A percentile compares a stretch with the other conserved stretches of the same genome.
These are phyloP conservation scores for Aplysia californica DNA, from an alignment of 1,140 invertebrate genomes.

Conservation along the genomic window DNA sequence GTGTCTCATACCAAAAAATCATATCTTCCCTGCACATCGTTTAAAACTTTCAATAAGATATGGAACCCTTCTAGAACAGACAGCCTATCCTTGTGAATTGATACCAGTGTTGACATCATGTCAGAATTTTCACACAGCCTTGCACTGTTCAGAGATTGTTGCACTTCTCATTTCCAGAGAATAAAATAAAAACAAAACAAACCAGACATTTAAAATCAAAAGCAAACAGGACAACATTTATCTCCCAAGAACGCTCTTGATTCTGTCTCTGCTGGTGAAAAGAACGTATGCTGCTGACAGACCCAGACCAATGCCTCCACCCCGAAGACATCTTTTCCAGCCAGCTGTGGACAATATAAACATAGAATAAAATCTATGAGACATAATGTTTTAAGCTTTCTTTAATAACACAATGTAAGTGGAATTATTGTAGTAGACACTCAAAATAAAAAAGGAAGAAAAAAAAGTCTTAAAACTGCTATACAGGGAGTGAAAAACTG, in stretches of 20 bases:
- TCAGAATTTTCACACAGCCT: too few species aligned
- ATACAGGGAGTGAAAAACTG: background rate
- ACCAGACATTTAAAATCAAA: too few species aligned
- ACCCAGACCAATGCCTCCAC: slow-evolving; percentile 79
- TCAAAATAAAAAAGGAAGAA: background rate
- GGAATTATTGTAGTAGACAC: background rate
- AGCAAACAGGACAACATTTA: background rate
- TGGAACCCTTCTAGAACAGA: too few species aligned
- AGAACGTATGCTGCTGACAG: slow-evolving; percentile 76
- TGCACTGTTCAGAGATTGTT: too few species aligned
- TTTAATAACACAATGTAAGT: background rate
- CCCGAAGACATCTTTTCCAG: slow-evolving; percentile 77
- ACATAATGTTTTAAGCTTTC: background rate
- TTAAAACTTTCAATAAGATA: too few species aligned
- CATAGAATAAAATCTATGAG: background rate
- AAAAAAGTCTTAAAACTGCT: background rate
- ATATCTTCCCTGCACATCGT: too few species aligned
- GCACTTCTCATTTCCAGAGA: too few species aligned
- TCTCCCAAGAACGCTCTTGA: slow-evolving; percentile 54
- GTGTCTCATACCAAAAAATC: too few species aligned
- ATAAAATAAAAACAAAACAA: too few species aligned
- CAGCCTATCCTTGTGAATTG: too few species aligned
- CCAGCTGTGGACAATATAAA: slow-evolving; percentile 73
- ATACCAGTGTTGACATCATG: too few species aligned
- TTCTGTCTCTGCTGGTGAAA: slow-evolving; percentile 72